These are phyloP conservation scores for Aporophyla nigra DNA, from an alignment of 2,888 invertebrate genomes.

Conservation along the genomic window DNA sequence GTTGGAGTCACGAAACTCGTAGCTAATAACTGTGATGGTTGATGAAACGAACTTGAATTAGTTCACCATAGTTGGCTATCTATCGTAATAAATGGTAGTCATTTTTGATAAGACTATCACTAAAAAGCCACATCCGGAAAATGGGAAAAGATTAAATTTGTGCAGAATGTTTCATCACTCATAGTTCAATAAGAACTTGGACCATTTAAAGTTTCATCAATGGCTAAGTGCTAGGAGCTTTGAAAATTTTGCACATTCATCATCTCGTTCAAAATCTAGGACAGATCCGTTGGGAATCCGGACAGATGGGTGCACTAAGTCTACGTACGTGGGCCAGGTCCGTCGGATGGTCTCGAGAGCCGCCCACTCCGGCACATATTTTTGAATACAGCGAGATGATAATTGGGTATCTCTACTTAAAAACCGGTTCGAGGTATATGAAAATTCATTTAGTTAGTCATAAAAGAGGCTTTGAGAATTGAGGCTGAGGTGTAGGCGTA, in stretches of 20 bases:
- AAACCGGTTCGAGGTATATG: constrained; percentile 46
- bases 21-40: not conserved
- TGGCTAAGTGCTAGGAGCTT: constrained; percentile 31
- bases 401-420: constrained; percentile 55
- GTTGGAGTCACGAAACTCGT: not conserved
- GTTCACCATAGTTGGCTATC: not conserved
- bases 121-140: not conserved
- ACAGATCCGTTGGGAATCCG: constrained; percentile 61
- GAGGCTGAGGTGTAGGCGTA: constrained; percentile 32
- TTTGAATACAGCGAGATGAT: constrained; percentile 50
- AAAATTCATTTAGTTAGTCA: constrained; percentile 51
- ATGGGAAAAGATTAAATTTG: not conserved
- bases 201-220: constrained; percentile 42
- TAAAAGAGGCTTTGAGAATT: constrained; percentile 31
- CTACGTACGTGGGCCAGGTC: constrained; percentile 62
- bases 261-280: constrained; percentile 55
- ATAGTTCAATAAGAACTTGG: constrained; percentile 19
- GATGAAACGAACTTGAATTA: not conserved
- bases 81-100: not conserved
- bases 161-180: constrained; percentile 18
- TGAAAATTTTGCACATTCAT: constrained; percentile 54
- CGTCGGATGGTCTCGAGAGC: constrained; percentile 54
- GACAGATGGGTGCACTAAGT: constrained; percentile 62
- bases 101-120: not conserved
- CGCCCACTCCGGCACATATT: constrained; percentile 60